Evolutionary conservation across 2,797 vertebrate species (phyloP).

Genomic region (Hippopotamyrus pictus): DNA sequence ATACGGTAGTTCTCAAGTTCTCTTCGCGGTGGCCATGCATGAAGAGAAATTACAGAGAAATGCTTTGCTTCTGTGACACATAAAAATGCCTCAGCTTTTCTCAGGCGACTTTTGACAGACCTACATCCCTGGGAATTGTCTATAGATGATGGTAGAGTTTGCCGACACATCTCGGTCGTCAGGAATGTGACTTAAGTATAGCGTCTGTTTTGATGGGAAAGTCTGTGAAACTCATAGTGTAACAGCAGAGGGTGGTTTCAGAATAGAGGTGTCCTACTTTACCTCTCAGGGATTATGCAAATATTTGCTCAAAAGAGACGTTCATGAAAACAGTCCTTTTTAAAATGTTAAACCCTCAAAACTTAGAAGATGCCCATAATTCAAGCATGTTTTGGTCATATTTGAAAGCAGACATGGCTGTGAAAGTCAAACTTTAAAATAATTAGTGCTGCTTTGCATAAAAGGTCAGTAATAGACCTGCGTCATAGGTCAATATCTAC

Average conservation of each 20-base stretch:
- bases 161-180: not conserved
- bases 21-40: not conserved
- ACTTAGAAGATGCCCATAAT: constrained; percentile 40
- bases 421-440: not conserved
- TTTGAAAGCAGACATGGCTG: not conserved
- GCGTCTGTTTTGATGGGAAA: not conserved
- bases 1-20: not conserved
- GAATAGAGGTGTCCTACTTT: constrained; percentile 49
- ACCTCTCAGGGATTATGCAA: constrained; percentile 60
- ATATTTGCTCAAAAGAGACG: constrained; percentile 44
- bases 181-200: not conserved
- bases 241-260: constrained; percentile 38
- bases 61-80: not conserved
- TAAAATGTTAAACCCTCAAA: constrained; percentile 51
- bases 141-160: not conserved
- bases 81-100: not conserved
- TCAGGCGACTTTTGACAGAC: not conserved
- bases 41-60: not conserved
- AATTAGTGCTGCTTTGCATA: not conserved
- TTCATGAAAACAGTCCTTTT: constrained; percentile 49
- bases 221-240: constrained; percentile 17
- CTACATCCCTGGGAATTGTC: not conserved
- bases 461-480: not conserved
- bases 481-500: not conserved
- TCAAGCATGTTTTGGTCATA: not conserved